Evolutionary conservation across 2,797 vertebrate genomes (phyloP), one percentile per base, ranked within the genome.

Genomic region (Platyrinchus mystaceus): DNA sequence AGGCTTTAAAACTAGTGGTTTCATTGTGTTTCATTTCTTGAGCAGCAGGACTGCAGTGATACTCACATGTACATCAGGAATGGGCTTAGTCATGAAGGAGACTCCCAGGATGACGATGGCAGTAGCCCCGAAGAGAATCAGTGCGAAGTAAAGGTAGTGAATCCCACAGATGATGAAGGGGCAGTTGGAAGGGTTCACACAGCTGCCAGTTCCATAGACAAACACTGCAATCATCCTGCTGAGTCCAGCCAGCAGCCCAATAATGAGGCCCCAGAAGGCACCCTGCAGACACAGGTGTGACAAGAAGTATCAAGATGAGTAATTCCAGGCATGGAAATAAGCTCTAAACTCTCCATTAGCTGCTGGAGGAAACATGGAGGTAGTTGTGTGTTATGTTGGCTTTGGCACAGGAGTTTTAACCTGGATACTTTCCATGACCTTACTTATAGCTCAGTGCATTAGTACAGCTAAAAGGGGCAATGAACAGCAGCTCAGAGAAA

Each of bases 71-170:
- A 99, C 98, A 46, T 99, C 99, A 0, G 98, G 97, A 19, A 99
- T 99, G 85, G 99, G 99, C 93, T 99, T 98, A 76, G 99, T 99
- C 96, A 99, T 82, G 37, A 99, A 96, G 36, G 99, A 99, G 81
- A 99, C 41, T 8, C 9, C 46, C 92, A 99, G 19, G 27, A 99
- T 98, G 93, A 98, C 2, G 13, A 98, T 49, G 73, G 95, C 5
- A 7, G 97, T 97, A 74, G 98, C 5, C 12, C 6, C 55, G 23
- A 99, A 99, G 47, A 99, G 98, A 91, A 99, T 98, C 14, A 99
- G 98, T 77, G 98, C 98, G 18, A 99, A 99, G 97, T 99, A 99
- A 43, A 99, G 98, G 97, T 99, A 99, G 93, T 99, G 99, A 23
- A 99, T 98, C 3, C 98, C 98, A 28, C 99, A 99, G 94, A 99